Evolutionary conservation across 2,888 invertebrate species (phyloP).

Genomic region (Sminthurides aquaticus): DNA sequence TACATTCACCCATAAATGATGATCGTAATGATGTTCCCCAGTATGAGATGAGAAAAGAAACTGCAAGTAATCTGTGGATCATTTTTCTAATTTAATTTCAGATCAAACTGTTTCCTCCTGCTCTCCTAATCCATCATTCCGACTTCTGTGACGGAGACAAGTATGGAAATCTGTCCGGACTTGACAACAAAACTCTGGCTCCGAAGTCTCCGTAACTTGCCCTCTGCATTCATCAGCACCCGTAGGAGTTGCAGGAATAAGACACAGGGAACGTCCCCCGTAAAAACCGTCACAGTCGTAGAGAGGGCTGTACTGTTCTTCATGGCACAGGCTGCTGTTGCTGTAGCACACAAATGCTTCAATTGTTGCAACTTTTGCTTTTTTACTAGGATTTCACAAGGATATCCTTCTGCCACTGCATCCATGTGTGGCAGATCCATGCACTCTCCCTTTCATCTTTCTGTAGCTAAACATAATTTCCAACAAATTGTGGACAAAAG

Average conservation of each 20-base stretch:
- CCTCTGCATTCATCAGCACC: not conserved
- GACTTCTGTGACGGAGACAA: not conserved
- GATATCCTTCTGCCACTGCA: no score
- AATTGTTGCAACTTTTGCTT: no score
- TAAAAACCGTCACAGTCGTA: not conserved
- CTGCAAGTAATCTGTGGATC: conserved; percentile 33
- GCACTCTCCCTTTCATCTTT: no score
- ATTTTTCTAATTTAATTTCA: conserved; percentile 37
- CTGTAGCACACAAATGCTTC: no score
- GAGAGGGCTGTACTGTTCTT: no score
- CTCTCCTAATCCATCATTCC: not conserved
- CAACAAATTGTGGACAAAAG: not conserved
- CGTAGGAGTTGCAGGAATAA: no score
- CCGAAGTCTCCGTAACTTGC: not conserved
- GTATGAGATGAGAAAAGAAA: conserved; percentile 15
- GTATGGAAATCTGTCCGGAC: not conserved
- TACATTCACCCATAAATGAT: not conserved
- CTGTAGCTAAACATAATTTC: not conserved
- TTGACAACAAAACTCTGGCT: no score
- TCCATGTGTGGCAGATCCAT: no score
- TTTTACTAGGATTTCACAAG: no score
- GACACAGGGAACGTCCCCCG: no score
- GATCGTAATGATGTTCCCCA: not conserved
- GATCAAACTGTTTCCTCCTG: conserved; percentile 26
- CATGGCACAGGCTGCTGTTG: no score